Evolutionary conservation across 2,113 vertebrate genomes (phyloP), one percentile per base, ranked within the genome.

Genomic region (Butorides virescens): DNA sequence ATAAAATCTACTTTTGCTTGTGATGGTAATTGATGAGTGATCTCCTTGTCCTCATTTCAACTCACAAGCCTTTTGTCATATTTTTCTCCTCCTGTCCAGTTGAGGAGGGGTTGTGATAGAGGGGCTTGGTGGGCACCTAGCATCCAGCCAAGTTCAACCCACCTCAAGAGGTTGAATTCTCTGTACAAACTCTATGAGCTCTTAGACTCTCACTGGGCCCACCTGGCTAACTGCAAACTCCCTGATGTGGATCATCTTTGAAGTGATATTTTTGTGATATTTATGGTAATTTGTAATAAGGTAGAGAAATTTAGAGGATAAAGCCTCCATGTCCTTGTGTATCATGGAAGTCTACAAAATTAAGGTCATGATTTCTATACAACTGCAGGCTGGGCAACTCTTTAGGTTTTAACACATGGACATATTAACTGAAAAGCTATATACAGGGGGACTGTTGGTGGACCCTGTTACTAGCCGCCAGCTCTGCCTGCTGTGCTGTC

Each of bases 51-150:
- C 21, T 62, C 50, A 30, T n/a, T 32, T 42, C 2, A 5, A 30
- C 8, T 6, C 12, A 73, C 0, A 1, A 66, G 10, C 15, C 10
- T 85, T 73, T 53, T 3, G 7, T 13, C 2, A 0, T 49, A 56
- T 15, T 66, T 75, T 55, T 47, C 14, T 71, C 12, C 2, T 4
- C 13, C 8, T 65, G 50, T 44, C n/a, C 11, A 36, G 16, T 2
- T 50, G 30, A 36, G 21, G 14, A 42, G 4, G 8, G 6, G 1
- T 5, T 66, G 14, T 22, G 17, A 73, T 15, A 73, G 13, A 25
- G 16, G 1, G 1, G 17, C 8, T 73, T 66, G 42, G 20, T 73
- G 42, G 11, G 20, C 11, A 52, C 14, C 7, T 80, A 30, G 17
- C 5, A 4, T 73, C 30, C 32, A 81, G 44, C 18, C 15, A 37